These are phyloP conservation scores for Eurytoma adleriae DNA, from an alignment of 2,888 invertebrate species.

Conservation along the genomic window DNA sequence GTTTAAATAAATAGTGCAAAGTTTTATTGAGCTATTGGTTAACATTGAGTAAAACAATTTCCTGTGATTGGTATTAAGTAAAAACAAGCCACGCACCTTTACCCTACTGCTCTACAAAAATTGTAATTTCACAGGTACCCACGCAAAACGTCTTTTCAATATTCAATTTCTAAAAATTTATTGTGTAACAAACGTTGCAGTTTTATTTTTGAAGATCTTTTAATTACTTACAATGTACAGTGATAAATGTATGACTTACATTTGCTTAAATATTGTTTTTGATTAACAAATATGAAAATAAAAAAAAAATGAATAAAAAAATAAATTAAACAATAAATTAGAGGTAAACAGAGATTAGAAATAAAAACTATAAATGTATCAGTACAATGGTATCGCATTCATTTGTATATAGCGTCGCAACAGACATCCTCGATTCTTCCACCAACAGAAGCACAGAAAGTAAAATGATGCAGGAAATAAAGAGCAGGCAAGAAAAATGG, in stretches of 20 bases:
- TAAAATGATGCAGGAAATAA: no score
- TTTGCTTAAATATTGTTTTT: neutral
- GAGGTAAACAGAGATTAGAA: neutral
- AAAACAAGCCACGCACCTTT: conserved; percentile 32
- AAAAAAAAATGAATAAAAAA: conserved; percentile 1
- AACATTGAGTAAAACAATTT: conserved; percentile 2
- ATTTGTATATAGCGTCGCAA: conserved; percentile 16
- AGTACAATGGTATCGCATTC: conserved; percentile 39
- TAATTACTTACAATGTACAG: neutral
- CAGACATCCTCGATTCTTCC: no score
- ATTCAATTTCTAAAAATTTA: conserved; percentile 39
- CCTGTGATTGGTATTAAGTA: conserved; percentile 9
- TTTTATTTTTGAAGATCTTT: neutral
- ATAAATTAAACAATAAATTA: neutral
- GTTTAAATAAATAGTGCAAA: neutral
- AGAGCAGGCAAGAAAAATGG: no score
- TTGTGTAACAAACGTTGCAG: neutral
- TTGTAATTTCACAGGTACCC: conserved; percentile 44
- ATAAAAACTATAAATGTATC: neutral
- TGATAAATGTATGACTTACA: no score
- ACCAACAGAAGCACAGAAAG: no score
- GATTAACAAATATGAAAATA: neutral
- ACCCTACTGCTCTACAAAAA: conserved; percentile 65
- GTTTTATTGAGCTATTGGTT: conserved; percentile 6
- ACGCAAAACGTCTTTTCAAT: conserved; percentile 39